Evolutionary conservation across 2,113 vertebrate species (phyloP).

Genomic region (Cryptomyrus ogoouensis): DNA sequence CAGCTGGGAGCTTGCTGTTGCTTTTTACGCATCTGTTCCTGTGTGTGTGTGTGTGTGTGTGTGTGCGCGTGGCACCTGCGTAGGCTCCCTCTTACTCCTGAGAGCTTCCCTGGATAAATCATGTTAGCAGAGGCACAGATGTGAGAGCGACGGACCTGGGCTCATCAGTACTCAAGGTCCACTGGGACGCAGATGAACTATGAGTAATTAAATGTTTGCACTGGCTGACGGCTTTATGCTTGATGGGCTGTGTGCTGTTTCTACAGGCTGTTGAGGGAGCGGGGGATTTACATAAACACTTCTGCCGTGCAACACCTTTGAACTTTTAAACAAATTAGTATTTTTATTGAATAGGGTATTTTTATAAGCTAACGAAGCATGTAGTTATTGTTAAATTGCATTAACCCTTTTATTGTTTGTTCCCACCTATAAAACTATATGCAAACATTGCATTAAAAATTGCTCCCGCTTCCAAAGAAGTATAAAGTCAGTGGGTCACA

Average conservation of each 20-base stretch:
- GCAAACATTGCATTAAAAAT: not conserved
- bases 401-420: not conserved
- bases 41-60: not conserved
- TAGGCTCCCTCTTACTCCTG: not conserved
- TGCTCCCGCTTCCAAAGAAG: not conserved
- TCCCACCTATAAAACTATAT: not conserved
- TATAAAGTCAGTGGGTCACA: not conserved
- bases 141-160: not conserved
- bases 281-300: not conserved
- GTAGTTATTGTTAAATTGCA: not conserved
- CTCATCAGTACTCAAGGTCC: not conserved
- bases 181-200: not conserved
- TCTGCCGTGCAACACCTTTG: not conserved
- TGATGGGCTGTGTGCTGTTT: not conserved
- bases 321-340: not conserved
- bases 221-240: not conserved
- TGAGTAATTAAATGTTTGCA: slow-evolving; percentile 10
- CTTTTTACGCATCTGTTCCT: not conserved
- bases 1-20: not conserved
- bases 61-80: not conserved
- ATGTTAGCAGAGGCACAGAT: slow-evolving; percentile 2
- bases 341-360: not conserved
- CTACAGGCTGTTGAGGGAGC: not conserved
- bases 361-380: not conserved
- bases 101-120: not conserved